Evolutionary conservation across 2,113 vertebrate species (phyloP).

Genomic region (Tympanuchus pallidicinctus): DNA sequence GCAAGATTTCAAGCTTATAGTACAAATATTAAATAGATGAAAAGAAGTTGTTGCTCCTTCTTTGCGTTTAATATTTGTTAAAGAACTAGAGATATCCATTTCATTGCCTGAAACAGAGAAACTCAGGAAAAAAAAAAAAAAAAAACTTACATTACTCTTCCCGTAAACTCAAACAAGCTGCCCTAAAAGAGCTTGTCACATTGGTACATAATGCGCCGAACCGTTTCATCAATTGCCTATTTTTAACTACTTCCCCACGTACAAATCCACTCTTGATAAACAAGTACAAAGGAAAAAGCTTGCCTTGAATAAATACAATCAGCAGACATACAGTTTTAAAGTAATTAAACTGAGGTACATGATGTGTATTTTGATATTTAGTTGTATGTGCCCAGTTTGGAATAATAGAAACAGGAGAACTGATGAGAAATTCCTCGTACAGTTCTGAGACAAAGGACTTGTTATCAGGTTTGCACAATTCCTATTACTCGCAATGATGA

Average conservation of each 20-base stretch:
- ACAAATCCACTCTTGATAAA: background rate
- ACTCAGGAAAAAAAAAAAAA: background rate
- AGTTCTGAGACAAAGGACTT: background rate
- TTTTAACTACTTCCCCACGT: background rate
- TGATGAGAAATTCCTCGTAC: background rate
- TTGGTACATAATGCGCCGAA: background rate
- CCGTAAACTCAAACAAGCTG: background rate
- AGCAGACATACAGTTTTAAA: background rate
- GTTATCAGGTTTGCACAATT: background rate
- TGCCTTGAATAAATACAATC: background rate
- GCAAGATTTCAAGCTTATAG: background rate
- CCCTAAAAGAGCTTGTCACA: background rate
- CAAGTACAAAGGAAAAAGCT: background rate
- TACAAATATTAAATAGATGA: background rate
- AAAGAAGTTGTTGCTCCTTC: background rate
- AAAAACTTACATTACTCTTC: background rate
- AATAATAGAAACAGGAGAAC: background rate
- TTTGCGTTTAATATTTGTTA: background rate
- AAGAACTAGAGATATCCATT: background rate
- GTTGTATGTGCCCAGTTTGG: background rate
- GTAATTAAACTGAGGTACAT: background rate
- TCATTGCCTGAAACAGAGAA: background rate
- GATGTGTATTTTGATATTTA: accelerated
- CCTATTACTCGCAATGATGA: accelerated
- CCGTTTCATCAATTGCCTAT: background rate